phyloP scores from a whole-genome alignment of 2,113 vertebrate species.

The Podarcis cretensis region DNA sequence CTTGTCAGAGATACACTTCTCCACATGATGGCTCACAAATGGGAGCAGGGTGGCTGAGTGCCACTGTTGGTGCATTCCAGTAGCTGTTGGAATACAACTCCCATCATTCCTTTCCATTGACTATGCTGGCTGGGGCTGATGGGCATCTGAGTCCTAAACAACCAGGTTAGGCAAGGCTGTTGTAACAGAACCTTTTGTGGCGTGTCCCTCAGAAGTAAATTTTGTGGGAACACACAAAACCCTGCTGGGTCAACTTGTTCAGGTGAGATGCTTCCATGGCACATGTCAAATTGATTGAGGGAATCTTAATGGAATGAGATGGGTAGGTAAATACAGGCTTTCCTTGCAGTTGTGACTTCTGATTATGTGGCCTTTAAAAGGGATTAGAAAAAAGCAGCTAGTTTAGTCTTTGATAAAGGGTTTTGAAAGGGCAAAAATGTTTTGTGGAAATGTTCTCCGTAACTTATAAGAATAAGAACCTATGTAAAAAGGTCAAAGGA shows the following conservation, averaged over 20 bases:
- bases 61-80: too few species aligned
- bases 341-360: not conserved
- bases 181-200: not conserved
- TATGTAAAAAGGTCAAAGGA: slow-evolving; percentile 16
- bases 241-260: not conserved
- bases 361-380: slow-evolving; percentile 17
- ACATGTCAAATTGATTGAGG: not conserved
- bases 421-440: slow-evolving; percentile 34
- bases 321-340: slow-evolving; percentile 16
- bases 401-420: slow-evolving; percentile 27
- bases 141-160: too few species aligned
- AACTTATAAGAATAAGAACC: slow-evolving; percentile 4
- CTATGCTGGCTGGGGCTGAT: too few species aligned
- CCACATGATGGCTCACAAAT: not conserved
- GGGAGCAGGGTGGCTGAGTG: not conserved
- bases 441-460: slow-evolving; percentile 26
- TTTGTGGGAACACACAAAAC: not conserved
- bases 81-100: too few species aligned
- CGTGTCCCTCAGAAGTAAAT: not conserved
- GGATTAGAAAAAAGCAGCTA: not conserved
- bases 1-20: not conserved
- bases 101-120: too few species aligned
- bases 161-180: too few species aligned
- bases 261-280: not conserved
- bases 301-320: slow-evolving; percentile 4